phyloP scores from a whole-genome alignment of 2,113 vertebrate species.

The Dicentrarchus labrax region DNA sequence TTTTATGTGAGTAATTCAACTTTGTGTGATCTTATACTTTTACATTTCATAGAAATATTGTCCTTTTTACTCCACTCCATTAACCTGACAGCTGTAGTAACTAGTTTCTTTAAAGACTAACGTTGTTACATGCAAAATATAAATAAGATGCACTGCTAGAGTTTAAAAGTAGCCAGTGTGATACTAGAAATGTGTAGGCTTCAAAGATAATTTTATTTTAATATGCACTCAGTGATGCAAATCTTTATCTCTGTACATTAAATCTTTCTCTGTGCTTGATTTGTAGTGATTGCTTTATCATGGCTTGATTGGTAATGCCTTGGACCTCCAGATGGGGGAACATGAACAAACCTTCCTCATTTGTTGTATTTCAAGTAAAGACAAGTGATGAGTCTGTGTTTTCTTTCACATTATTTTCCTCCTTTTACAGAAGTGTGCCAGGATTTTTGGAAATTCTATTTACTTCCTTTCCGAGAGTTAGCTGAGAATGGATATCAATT shows the following conservation, averaged over 20 bases:
- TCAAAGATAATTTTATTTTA: slow-evolving; percentile 61
- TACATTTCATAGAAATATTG: slow-evolving; percentile 43
- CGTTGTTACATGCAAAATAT: slow-evolving; percentile 52
- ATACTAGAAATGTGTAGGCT: slow-evolving; percentile 49
- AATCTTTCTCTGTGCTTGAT: slow-evolving; percentile 64
- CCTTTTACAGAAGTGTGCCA: neutral
- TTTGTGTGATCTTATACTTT: slow-evolving; percentile 60
- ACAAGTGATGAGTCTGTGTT: slow-evolving; percentile 50
- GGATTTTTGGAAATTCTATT: slow-evolving; percentile 4
- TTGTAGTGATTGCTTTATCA: slow-evolving; percentile 64
- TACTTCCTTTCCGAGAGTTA: neutral
- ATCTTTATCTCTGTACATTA: slow-evolving; percentile 62
- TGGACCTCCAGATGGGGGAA: slow-evolving; percentile 35
- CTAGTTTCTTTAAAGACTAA: slow-evolving; percentile 49
- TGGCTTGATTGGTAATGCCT: slow-evolving; percentile 53
- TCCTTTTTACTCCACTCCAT: slow-evolving; percentile 54
- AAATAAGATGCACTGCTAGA: slow-evolving; percentile 49
- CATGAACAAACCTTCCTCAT: slow-evolving; percentile 63
- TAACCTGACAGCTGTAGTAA: slow-evolving; percentile 46
- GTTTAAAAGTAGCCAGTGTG: slow-evolving; percentile 43
- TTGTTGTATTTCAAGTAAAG: slow-evolving; percentile 68
- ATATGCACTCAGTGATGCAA: slow-evolving; percentile 59
- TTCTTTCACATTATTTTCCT: slow-evolving; percentile 37
- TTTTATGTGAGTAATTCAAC: slow-evolving; percentile 49
- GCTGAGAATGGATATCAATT: neutral